Evolutionary conservation across 1,140 invertebrate genomes (phyloP), one percentile per base, ranked within the genome.

Genomic region (Neuroterus valhalla): DNA sequence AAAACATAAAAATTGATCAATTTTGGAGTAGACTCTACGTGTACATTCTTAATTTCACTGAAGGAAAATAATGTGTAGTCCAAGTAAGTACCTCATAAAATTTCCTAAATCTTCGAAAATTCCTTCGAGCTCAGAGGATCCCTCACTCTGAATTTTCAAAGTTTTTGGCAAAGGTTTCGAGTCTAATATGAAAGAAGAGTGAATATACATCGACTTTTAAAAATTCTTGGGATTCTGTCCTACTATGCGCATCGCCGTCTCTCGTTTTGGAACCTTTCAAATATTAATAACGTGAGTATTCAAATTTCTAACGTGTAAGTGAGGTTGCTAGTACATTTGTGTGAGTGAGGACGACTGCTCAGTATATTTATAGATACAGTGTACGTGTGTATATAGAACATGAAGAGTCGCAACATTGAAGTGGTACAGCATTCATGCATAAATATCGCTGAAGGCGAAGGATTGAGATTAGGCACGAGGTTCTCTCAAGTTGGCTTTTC

Each of bases 381-480:
- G 46, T 46, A 19, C n/a, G 21, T 12, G 26, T 75, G 66, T 2
- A 46, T 21, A 14, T 26, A 55, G 38, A 50, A 69, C 14, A 42
- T 68, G 66, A 19, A 73, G 66, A 73, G 44, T 74, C 71, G 74
- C 66, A 74, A 77, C 78, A 82, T 78, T 78, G 78, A 82, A 82
- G 81, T 77, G 73, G 71, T 68, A 68, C 70, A 45, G 72, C 70
- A 80, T 78, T 79, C 75, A 81, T 77, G 43, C 67, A 78, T 70
- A 70, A 77, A 73, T 76, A 81, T 79, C 69, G 76, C 77, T 74
- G 46, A 52, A 66, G 72, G 74, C 76, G n/a, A 79, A 84, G 82
- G 82, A 84, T 84, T 74, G 77, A 84, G 82, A 84, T 84, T 84
- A 82, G 78, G 77, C 82, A 84, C 82, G 81, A 70, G 71, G 72